Evolutionary conservation across 2,113 vertebrate genomes (phyloP), one percentile per base, ranked within the genome.

Genomic region (Tautogolabrus adspersus): DNA sequence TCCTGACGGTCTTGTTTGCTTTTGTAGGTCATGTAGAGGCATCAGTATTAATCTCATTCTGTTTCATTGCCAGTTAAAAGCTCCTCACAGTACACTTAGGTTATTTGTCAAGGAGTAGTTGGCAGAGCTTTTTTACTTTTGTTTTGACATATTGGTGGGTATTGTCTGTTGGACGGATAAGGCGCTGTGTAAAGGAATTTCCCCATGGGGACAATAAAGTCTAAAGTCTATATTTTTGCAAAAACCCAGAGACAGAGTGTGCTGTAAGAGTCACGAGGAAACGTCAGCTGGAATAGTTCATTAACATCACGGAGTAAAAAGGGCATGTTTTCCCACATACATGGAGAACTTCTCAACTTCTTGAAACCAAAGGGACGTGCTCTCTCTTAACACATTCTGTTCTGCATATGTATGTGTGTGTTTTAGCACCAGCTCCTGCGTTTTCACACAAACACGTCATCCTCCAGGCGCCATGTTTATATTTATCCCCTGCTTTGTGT

Each of bases 381-480:
- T 42, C 10, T 37, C 13, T 44, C n/a, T 19, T 15, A 21, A 9
- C 65, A 63, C 72, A 26, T 21, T 52, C 11, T 12, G 21, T 56
- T 23, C 5, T 23, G 44, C 10, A 23, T 66, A 42, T 65, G 26
- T 11, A 8, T 49, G 40, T 57, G 75, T 69, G 40, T 51, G 11
- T 75, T 51, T 68, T 62, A 61, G 63, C 23, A 18, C 3, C 12
- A 18, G 52, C 2, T 34, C 30, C 30, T 34, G 3, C 18, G 3
- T 18, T 46, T 60, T 69, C 57, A 77, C 70, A 81, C 57, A 56
- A 72, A 81, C 52, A 34, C 60, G 40, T 80, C 75, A 75, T 79
- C 78, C 82, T 85, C 58, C 42, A 47, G 77, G 74, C 40, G 0
- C 10, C 68, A 63, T 68, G 57, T 86, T 83, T 90, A 88, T 91